Percentiles rank a stretch among this genome's conserved stretches.
phyloP scores from a whole-genome alignment of 2,888 invertebrate genomes.

The Lumbricus terrestris region DNA sequence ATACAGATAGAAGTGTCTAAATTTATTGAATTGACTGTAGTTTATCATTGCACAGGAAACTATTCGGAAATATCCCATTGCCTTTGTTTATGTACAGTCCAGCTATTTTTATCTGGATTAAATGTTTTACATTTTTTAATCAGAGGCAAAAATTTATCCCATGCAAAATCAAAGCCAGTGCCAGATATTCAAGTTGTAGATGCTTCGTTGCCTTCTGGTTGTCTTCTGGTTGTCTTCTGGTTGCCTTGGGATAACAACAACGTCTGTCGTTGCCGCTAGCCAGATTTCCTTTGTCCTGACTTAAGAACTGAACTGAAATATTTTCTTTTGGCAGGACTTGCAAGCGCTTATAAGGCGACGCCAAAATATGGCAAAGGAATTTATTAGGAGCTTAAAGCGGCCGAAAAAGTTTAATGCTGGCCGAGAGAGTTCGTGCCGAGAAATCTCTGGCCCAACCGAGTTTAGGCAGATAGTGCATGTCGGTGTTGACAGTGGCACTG shows the following conservation, averaged over 20 bases:
- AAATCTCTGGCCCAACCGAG: background rate
- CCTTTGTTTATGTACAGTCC: background rate
- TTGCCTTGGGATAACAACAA: background rate
- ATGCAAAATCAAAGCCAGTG: background rate
- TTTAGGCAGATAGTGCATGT: background rate
- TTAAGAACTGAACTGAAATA: conserved; percentile 3
- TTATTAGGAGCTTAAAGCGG: conserved; percentile 3
- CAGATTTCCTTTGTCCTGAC: background rate
- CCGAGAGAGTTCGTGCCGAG: background rate
- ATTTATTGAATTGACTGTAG: background rate
- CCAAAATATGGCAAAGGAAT: background rate
- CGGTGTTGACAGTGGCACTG: background rate
- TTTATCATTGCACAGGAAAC: background rate
- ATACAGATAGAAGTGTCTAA: background rate
- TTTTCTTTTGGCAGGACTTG: background rate
- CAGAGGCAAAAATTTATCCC: background rate
- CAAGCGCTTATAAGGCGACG: background rate
- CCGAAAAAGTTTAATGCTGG: background rate
- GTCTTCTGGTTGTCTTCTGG: background rate
- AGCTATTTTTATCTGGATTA: background rate
- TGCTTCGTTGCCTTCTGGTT: background rate
- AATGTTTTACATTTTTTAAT: background rate
- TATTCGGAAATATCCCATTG: background rate
- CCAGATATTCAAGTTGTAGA: background rate
- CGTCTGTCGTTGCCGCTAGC: background rate